A percentile compares a stretch with the other conserved stretches of the same genome.
phyloP scores from a whole-genome alignment of 2,888 invertebrate species.

The Azorinus chamasolen region DNA sequence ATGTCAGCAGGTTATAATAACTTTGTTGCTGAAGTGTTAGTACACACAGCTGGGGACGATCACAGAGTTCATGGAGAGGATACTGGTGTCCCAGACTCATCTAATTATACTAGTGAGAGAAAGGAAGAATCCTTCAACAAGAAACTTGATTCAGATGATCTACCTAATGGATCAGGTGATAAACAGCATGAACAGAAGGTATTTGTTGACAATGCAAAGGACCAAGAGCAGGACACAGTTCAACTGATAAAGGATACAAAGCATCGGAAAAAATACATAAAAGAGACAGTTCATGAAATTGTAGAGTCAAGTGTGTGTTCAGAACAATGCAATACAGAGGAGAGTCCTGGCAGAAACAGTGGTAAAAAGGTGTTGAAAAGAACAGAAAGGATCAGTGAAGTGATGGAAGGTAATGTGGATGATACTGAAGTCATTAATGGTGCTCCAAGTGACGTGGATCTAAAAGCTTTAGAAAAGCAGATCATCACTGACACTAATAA shows the following conservation, averaged over 20 bases:
- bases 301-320: neutral
- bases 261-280: no score
- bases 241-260: no score
- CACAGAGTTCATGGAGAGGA: neutral
- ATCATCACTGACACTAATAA: neutral
- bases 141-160: neutral
- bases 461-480: neutral
- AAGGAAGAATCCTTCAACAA: neutral
- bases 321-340: slow-evolving; percentile 6
- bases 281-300: no score
- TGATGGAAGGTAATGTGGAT: neutral
- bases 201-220: no score
- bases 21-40: slow-evolving; percentile 55
- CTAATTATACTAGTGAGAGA: neutral
- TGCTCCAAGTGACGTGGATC: slow-evolving; percentile 6
- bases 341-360: neutral
- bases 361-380: neutral
- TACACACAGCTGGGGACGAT: slow-evolving; percentile 27
- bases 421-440: neutral
- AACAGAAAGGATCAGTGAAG: neutral
- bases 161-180: neutral
- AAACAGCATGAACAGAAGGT: no score
- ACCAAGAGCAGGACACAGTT: no score
- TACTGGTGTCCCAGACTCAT: no score
- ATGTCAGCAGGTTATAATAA: slow-evolving; percentile 46